Conservation (phyloP, 2,888 invertebrate species). For the Coleophora deauratella region DNA sequence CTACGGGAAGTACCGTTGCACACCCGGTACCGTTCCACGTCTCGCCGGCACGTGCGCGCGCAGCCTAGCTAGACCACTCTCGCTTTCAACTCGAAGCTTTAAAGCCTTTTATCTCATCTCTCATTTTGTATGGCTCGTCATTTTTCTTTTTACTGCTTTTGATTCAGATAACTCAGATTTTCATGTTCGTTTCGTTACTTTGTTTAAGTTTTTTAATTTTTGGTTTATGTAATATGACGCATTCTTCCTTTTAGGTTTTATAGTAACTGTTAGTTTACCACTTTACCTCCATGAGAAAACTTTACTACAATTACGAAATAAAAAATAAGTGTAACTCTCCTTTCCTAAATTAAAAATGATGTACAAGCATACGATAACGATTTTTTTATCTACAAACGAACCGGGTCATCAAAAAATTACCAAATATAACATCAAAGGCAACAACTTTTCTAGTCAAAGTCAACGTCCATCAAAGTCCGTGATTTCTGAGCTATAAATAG, state of each 20-base stretch:
- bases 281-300: too few species aligned
- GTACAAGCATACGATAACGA: too few species aligned
- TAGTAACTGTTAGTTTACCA: too few species aligned
- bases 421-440: neutral
- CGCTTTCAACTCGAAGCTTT: conserved; percentile 44
- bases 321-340: too few species aligned
- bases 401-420: too few species aligned
- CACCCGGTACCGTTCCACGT: conserved; percentile 45
- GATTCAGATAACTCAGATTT: neutral
- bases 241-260: too few species aligned
- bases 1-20: conserved; percentile 51
- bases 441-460: conserved; percentile 2
- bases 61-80: conserved; percentile 51
- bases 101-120: conserved; percentile 37
- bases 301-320: too few species aligned
- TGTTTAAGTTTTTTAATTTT: neutral
- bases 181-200: too few species aligned
- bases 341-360: too few species aligned
- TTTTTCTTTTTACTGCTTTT: conserved; percentile 16
- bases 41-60: conserved; percentile 28
- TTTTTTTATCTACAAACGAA: too few species aligned
- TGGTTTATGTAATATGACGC: too few species aligned
- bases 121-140: conserved; percentile 20
- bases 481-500: conserved; percentile 37
- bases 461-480: conserved; percentile 30